Evolutionary conservation across 2,797 vertebrate species (phyloP).

Genomic region (Simalia tracyae): DNA sequence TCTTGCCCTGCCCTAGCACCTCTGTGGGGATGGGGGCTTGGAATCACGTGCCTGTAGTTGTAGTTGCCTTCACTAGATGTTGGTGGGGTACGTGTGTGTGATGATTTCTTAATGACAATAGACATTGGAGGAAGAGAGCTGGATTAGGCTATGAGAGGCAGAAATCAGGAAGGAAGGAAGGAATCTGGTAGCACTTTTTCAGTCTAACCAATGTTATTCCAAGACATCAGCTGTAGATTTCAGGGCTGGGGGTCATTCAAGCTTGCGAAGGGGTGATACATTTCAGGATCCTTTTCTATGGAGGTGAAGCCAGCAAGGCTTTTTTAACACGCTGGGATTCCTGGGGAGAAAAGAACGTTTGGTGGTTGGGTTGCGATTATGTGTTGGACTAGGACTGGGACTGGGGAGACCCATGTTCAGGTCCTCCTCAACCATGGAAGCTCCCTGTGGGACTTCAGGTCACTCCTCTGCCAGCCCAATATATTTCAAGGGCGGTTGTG

Average conservation of each 20-base stretch:
- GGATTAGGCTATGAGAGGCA: not conserved
- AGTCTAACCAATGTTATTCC: not conserved
- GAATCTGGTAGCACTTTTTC: not conserved
- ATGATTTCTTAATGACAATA: not conserved
- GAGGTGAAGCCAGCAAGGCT: not conserved
- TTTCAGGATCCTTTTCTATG: not conserved
- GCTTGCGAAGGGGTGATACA: not conserved
- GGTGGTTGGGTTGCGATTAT: too few species aligned
- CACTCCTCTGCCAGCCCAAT: not conserved
- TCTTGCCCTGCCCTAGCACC: not conserved
- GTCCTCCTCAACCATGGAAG: not conserved
- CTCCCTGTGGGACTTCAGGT: not conserved
- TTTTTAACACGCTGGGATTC: not conserved
- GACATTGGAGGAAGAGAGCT: not conserved
- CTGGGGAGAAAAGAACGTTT: not conserved
- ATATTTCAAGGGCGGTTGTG: not conserved
- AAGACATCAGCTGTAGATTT: not conserved
- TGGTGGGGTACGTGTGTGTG: not conserved
- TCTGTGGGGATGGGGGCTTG: not conserved
- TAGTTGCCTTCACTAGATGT: not conserved
- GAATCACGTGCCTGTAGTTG: not conserved
- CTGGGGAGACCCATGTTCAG: not conserved
- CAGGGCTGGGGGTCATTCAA: not conserved
- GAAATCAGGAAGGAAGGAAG: not conserved
- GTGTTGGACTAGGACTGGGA: not conserved